phyloP scores from a whole-genome alignment of 2,113 vertebrate genomes.

The Bettongia penicillata region DNA sequence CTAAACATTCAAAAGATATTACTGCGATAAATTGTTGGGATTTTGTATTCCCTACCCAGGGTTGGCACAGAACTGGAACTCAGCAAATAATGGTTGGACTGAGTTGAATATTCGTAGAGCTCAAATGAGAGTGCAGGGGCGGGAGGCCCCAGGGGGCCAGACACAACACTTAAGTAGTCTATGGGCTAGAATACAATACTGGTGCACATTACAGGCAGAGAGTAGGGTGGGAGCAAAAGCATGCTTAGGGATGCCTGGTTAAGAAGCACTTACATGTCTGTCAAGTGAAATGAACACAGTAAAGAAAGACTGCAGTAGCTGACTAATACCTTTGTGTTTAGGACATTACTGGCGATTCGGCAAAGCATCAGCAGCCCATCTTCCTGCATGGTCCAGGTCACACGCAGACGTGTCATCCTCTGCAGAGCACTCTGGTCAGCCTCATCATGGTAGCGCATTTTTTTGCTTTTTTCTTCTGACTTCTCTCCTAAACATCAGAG shows the following conservation, averaged over 20 bases:
- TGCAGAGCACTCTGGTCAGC: constrained; percentile 92
- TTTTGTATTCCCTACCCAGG: background rate
- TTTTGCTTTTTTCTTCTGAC: constrained; percentile 78
- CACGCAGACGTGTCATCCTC: constrained; percentile 93
- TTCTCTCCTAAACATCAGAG: constrained; percentile 61
- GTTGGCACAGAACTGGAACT: background rate
- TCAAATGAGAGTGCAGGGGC: background rate
- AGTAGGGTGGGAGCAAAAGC: background rate
- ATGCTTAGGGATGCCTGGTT: background rate
- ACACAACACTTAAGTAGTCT: no score
- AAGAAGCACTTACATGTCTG: background rate
- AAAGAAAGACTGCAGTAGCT: background rate
- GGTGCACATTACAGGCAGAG: background rate
- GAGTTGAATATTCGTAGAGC: background rate
- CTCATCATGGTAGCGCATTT: constrained; percentile 89
- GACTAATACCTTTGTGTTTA: constrained; percentile 91
- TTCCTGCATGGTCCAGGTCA: constrained; percentile 93
- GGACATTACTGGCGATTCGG: constrained; percentile 91
- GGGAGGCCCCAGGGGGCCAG: no score
- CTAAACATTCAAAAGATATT: background rate
- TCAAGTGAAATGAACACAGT: background rate
- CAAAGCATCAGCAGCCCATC: constrained; percentile 97
- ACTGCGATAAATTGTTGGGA: no score
- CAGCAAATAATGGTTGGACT: background rate
- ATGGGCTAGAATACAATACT: background rate